A percentile compares a stretch with the other conserved stretches of the same genome.
These are phyloP conservation scores for Corythoichthys intestinalis DNA, from an alignment of 2,113 vertebrate genomes.

Conservation along the genomic window DNA sequence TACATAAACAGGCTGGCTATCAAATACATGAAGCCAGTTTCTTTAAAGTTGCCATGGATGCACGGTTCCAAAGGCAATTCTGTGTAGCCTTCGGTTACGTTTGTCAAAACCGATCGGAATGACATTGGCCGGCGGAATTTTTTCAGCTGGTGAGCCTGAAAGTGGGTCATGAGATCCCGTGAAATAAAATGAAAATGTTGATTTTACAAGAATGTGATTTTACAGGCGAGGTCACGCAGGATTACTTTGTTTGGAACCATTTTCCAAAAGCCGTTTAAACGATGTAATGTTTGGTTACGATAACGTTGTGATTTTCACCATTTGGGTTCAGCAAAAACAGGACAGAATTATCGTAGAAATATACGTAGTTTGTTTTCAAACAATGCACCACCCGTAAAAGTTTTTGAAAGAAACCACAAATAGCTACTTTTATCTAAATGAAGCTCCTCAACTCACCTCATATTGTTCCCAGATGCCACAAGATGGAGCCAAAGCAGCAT, in stretches of 20 bases:
- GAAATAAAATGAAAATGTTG: constrained; percentile 21
- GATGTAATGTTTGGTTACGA: no score
- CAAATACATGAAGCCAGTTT: constrained; percentile 16
- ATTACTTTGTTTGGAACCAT: constrained; percentile 52
- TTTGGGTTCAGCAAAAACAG: not conserved
- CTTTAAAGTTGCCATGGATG: not conserved
- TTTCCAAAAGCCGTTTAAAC: not conserved
- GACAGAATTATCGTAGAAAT: not conserved
- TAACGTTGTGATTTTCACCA: no score
- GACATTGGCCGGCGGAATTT: not conserved
- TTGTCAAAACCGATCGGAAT: constrained; percentile 19
- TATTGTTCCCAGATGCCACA: not conserved
- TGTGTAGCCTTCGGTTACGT: constrained; percentile 1
- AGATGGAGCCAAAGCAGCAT: not conserved
- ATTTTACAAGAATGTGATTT: constrained; percentile 39
- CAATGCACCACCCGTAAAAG: not conserved
- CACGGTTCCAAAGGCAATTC: constrained; percentile 13
- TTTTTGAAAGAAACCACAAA: not conserved
- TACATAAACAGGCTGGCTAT: constrained; percentile 48
- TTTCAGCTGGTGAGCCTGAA: constrained; percentile 43
- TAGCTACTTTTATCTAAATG: not conserved
- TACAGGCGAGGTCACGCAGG: constrained; percentile 59
- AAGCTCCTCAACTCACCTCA: not conserved
- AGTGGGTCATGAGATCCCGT: constrained; percentile 52
- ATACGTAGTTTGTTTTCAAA: not conserved